Percentiles rank a stretch among this genome's conserved stretches.
Evolutionary conservation across 1,140 invertebrate genomes (phyloP).

Genomic region (Ditylenchus dipsaci): DNA sequence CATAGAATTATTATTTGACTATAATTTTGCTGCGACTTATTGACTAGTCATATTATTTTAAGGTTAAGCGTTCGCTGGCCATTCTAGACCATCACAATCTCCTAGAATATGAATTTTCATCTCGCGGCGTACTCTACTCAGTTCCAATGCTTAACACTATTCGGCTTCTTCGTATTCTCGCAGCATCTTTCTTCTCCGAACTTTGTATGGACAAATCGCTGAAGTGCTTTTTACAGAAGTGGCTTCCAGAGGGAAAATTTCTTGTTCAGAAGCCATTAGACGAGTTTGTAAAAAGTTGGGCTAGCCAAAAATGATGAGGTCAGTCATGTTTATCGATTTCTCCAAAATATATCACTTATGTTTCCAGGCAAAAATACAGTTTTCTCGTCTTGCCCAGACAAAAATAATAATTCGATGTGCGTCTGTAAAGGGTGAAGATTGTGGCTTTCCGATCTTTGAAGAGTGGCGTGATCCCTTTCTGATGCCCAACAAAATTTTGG

Average conservation of each 20-base stretch:
- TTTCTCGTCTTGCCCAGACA: constrained; percentile 13
- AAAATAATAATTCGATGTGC: constrained; percentile 31
- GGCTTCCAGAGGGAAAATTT: constrained; percentile 10
- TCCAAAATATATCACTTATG: constrained; percentile 1
- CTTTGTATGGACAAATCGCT: constrained; percentile 12
- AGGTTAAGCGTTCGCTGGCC: constrained; percentile 29
- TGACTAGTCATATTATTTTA: constrained; percentile 9
- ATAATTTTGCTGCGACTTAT: no score
- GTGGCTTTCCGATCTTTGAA: constrained; percentile 17
- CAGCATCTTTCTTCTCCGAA: constrained; percentile 32
- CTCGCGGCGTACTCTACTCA: constrained; percentile 36
- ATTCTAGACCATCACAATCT: constrained; percentile 42
- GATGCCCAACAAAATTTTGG: constrained; percentile 27
- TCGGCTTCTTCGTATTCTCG: constrained; percentile 23
- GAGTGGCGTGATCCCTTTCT: constrained; percentile 22
- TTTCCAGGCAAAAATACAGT: constrained; percentile 29
- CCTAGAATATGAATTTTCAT: constrained; percentile 16
- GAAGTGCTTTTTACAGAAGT: constrained; percentile 32
- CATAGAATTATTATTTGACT: no score
- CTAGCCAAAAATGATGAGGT: background rate
- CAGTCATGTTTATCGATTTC: background rate
- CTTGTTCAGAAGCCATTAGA: constrained; percentile 31
- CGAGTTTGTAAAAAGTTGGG: constrained; percentile 17
- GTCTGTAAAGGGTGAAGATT: constrained; percentile 1
- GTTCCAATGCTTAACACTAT: constrained; percentile 24